These are phyloP conservation scores for Chrysotoxum bicinctum DNA, from an alignment of 2,888 invertebrate genomes.

Conservation along the genomic window DNA sequence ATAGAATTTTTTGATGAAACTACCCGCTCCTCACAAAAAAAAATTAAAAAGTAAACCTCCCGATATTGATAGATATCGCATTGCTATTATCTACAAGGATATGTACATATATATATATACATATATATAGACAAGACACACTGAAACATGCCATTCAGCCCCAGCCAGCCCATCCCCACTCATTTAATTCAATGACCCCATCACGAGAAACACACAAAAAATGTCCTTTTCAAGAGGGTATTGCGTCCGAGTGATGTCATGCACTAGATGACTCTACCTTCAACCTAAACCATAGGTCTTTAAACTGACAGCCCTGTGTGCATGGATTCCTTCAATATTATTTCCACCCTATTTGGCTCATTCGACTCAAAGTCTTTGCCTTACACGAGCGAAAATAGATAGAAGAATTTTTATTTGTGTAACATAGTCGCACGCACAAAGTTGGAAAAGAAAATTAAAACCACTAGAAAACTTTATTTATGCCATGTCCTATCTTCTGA, in stretches of 20 bases:
- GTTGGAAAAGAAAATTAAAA: conserved; percentile 12
- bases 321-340: conserved; percentile 14
- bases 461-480: conserved; percentile 42
- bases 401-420: conserved; percentile 14
- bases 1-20: not conserved
- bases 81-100: conserved; percentile 4
- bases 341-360: conserved; percentile 30
- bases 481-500: conserved; percentile 13
- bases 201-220: not conserved
- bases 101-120: not conserved
- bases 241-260: conserved; percentile 55
- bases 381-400: conserved; percentile 1
- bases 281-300: not conserved
- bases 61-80: conserved; percentile 1
- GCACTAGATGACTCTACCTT: conserved; percentile 34
- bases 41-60: not conserved
- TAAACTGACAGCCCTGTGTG: not conserved
- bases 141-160: conserved; percentile 4
- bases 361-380: conserved; percentile 16
- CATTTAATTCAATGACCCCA: conserved; percentile 26
- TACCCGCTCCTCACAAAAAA: not conserved
- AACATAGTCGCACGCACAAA: conserved; percentile 34
- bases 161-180: not conserved
- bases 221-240: conserved; percentile 35
- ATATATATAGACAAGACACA: not conserved